phyloP scores from a whole-genome alignment of 2,113 vertebrate genomes.

The Notarius quadriscutis region DNA sequence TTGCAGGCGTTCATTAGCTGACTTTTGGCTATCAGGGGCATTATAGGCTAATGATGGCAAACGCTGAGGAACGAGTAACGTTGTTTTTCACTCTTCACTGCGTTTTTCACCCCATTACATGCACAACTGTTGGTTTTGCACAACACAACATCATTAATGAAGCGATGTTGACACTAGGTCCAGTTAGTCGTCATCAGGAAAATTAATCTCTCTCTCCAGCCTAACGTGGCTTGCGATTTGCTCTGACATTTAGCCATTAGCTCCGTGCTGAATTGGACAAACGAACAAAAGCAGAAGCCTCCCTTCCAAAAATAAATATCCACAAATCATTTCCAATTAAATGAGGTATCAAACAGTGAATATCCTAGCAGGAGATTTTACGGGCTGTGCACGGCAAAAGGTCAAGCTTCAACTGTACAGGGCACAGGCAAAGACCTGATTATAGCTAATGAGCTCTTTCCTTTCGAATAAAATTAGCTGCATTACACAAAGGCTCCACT shows the following conservation, averaged over 20 bases:
- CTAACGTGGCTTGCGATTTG: constrained; percentile 78
- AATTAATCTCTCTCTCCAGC: constrained; percentile 71
- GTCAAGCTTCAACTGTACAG: constrained; percentile 82
- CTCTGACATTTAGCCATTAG: constrained; percentile 87
- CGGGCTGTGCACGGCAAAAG: constrained; percentile 80
- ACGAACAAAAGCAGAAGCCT: constrained; percentile 68
- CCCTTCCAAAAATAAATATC: constrained; percentile 52
- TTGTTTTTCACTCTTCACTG: constrained; percentile 53
- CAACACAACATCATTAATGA: constrained; percentile 75
- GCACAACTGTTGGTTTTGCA: constrained; percentile 61
- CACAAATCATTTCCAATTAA: constrained; percentile 88
- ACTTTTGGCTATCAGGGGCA: constrained; percentile 71
- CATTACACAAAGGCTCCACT: constrained; percentile 35
- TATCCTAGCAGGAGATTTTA: constrained; percentile 74
- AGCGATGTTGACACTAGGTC: constrained; percentile 58
- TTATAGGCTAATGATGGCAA: constrained; percentile 66
- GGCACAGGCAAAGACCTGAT: constrained; percentile 65
- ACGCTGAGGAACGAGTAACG: constrained; percentile 66
- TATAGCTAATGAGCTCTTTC: constrained; percentile 85
- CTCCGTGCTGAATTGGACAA: constrained; percentile 73
- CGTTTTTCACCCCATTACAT: constrained; percentile 44
- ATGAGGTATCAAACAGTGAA: constrained; percentile 82
- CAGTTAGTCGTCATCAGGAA: constrained; percentile 65
- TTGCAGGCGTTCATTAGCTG: constrained; percentile 65
- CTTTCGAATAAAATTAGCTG: constrained; percentile 68